Base-by-base conservation (phyloP, 2,888 invertebrate genomes). In the Drosophila vallismaia region DNA sequence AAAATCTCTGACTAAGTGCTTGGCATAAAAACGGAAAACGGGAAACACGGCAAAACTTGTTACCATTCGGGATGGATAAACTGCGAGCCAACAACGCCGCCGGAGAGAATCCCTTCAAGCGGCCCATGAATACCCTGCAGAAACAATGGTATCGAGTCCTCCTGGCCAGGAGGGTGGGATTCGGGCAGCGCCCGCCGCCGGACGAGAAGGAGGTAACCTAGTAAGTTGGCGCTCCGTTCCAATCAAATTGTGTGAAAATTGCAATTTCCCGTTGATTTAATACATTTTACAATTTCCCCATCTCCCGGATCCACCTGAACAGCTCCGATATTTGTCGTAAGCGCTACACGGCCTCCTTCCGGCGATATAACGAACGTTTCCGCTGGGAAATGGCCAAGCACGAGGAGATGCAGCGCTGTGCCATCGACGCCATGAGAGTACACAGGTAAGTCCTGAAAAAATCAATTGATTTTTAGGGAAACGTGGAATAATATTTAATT, bases 351-450 rank as follows among this genome's bases (percentile, higher is more conserved):
- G 86, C 89, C 70, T 79, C 91, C 60, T 89, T 91, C 77, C 88
- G 86, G 62, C 86, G 89, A 71, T 91, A 91, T 79, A 91, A 91
- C 80, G 86, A 88, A 69, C 90, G 90, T 79, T 91, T 92, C 88
- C 88, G 89, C 70, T 85, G 89, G 77, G 92, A 92, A 90, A 89
- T 92, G 77, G 83, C 89, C 77, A 88, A 88, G 75, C 89, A 90
- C 70, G 92, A 91, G 75, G 86, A 89, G 66, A 91, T 91, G 91
- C 92, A 92, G 70, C 90, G 90, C n/a, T 90, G 86, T 70, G 92
- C 92, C 62, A 89, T 91, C 66, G 90, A 91, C 80, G 91, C 91
- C 19, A 91, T 92, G 91, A 88, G 92, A 67, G 88, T 92, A 56
- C 91, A 92, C 83, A 91, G 92, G 91, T 92, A 71, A 77, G 74